phyloP scores from a whole-genome alignment of 2,797 vertebrate species.

The Lates japonicus region DNA sequence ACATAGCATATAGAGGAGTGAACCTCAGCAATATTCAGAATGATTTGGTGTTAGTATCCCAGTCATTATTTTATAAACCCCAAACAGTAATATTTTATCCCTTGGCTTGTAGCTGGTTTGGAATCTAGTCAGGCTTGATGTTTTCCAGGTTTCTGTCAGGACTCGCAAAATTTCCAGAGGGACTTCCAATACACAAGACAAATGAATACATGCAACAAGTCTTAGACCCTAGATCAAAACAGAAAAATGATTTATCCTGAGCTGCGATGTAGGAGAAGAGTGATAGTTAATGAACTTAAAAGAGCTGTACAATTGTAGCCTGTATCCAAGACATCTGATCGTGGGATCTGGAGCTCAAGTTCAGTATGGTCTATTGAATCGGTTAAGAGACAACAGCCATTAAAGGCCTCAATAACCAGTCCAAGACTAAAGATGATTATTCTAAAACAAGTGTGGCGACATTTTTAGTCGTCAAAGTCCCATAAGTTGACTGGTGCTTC shows the following conservation, averaged over 20 bases:
- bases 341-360: neutral
- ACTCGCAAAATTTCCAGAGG: conserved; percentile 4
- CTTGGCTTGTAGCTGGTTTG: conserved; percentile 24
- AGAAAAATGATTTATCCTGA: neutral
- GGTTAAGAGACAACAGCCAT: neutral
- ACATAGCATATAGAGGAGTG: neutral
- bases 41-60: conserved; percentile 3
- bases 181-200: neutral
- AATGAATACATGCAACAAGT: neutral
- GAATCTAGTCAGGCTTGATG: conserved; percentile 10
- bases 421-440: too few species aligned
- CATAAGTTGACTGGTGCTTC: too few species aligned
- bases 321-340: neutral
- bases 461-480: too few species aligned
- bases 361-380: neutral
- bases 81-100: neutral
- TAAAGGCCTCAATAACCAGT: too few species aligned
- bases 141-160: conserved; percentile 46
- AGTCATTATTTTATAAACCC: conserved; percentile 17
- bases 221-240: neutral
- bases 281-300: neutral
- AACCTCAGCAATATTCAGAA: neutral
- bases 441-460: too few species aligned
- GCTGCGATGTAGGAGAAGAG: neutral
- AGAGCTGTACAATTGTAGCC: neutral